Conservation (phyloP, 2,797 vertebrate genomes). For the Rhinophrynus dorsalis region DNA sequence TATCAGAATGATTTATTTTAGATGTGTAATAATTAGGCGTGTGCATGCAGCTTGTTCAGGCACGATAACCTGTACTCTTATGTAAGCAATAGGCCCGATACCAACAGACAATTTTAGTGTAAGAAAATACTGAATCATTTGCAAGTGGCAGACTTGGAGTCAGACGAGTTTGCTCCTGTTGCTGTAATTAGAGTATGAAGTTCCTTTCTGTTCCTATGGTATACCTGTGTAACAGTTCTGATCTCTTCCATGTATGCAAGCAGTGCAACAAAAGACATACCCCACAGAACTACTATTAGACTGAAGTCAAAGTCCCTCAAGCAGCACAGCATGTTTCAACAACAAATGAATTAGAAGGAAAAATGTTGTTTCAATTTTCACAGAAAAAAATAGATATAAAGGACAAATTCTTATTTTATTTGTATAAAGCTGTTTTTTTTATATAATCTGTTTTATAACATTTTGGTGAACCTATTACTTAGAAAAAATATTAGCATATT, state of each 20-base stretch:
- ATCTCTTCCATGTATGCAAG: constrained; percentile 34
- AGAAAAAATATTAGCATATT: no score
- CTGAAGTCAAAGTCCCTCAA: constrained; percentile 44
- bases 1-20: constrained; percentile 3
- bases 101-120: constrained; percentile 23
- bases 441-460: no score
- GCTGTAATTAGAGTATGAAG: constrained; percentile 41
- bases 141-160: constrained; percentile 21
- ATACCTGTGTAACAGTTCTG: constrained; percentile 9
- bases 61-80: constrained; percentile 11
- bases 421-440: no score
- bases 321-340: constrained; percentile 46
- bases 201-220: constrained; percentile 29
- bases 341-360: neutral
- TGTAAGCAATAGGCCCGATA: constrained; percentile 33
- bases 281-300: constrained; percentile 43
- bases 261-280: constrained; percentile 25
- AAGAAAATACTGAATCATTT: constrained; percentile 41
- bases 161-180: constrained; percentile 45
- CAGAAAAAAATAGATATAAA: no score
- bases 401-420: no score
- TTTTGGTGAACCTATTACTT: no score
- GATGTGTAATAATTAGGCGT: constrained; percentile 26
- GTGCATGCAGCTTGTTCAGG: constrained; percentile 10
- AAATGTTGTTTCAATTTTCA: no score